These are phyloP conservation scores for Callipepla squamata DNA, from an alignment of 2,113 vertebrate genomes.

Conservation along the genomic window DNA sequence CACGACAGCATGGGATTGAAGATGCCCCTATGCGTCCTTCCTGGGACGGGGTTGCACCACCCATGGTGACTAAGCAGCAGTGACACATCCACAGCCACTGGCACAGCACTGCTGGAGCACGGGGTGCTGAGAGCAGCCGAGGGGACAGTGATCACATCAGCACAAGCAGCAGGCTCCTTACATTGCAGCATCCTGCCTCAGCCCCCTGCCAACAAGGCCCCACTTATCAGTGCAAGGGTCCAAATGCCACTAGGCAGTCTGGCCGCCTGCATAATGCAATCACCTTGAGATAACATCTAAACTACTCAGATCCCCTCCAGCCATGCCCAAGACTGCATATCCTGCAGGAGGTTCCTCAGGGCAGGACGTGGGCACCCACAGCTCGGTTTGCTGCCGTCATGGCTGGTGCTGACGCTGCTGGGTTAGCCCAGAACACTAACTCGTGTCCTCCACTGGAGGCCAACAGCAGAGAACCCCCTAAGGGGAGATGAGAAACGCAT, in stretches of 20 bases:
- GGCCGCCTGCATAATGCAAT: constrained; percentile 18
- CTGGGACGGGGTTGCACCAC: not conserved
- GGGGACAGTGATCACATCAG: not conserved
- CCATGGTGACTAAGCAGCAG: not conserved
- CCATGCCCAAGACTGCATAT: not conserved
- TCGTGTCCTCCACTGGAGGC: rapidly evolving
- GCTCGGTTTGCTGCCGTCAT: rapidly evolving
- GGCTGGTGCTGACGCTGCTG: not conserved
- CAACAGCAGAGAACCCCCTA: not conserved
- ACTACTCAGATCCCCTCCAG: not conserved
- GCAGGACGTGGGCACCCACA: rapidly evolving
- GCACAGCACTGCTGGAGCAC: not conserved
- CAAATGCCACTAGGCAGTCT: not conserved
- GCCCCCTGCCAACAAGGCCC: not conserved
- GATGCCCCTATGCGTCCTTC: not conserved
- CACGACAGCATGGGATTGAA: not conserved
- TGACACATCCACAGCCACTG: not conserved
- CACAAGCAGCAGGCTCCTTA: not conserved
- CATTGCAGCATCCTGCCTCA: not conserved
- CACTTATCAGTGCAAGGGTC: rapidly evolving
- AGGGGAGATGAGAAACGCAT: too few relatives aligned
- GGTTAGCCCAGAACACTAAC: not conserved
- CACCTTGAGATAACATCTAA: not conserved
- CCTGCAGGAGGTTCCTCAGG: rapidly evolving
- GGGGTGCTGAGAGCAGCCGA: not conserved